phyloP scores from a whole-genome alignment of 2,113 vertebrate genomes.

The Sorex araneus region DNA sequence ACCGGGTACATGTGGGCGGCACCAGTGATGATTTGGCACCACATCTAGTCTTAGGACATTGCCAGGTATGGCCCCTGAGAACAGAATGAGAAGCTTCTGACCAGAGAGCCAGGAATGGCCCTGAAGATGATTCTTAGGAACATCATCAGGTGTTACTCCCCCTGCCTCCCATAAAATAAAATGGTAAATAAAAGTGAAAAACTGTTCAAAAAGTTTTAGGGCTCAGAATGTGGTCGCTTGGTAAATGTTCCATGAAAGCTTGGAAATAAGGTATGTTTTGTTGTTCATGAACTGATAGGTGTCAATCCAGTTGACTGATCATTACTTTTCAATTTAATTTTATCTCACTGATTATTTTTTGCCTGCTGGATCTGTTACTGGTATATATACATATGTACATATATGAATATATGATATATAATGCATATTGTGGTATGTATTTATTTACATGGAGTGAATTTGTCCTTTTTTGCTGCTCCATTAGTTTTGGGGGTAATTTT shows the following conservation, averaged over 20 bases:
- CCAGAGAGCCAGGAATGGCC: too few relatives aligned
- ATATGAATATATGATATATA: background rate
- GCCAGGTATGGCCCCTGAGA: too few relatives aligned
- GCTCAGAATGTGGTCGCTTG: background rate
- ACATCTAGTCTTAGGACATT: too few relatives aligned
- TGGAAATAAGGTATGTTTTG: background rate
- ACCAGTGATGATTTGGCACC: too few relatives aligned
- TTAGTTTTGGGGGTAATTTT: background rate
- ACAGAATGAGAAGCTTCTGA: too few relatives aligned
- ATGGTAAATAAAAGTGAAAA: too few relatives aligned
- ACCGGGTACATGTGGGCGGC: too few relatives aligned
- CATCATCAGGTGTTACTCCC: too few relatives aligned
- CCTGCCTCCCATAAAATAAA: too few relatives aligned
- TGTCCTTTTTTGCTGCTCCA: background rate
- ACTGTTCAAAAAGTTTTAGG: conserved; percentile 21
- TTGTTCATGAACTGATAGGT: background rate
- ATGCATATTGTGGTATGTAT: background rate
- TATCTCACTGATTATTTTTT: background rate
- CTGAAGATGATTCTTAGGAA: too few relatives aligned
- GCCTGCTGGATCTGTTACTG: background rate
- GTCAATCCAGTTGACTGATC: background rate
- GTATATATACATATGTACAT: too few relatives aligned
- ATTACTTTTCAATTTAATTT: background rate
- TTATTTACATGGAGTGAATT: background rate
- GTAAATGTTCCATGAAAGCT: background rate